phyloP scores from a whole-genome alignment of 2,113 vertebrate species.

The Eulacestoma nigropectus region DNA sequence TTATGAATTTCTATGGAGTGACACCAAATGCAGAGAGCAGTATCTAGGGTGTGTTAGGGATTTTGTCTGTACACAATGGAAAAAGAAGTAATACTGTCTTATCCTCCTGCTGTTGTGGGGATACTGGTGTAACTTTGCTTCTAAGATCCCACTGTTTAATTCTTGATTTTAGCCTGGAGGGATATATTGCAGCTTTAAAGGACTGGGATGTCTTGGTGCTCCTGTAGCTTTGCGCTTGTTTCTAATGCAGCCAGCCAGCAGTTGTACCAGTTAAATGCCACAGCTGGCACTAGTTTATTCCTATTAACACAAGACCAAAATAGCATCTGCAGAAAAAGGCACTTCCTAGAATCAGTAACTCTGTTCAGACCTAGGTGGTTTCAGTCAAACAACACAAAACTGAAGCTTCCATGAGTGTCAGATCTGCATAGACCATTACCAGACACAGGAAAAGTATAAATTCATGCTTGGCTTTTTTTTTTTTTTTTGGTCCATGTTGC shows the following conservation, averaged over 20 bases:
- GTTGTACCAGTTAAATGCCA: background rate
- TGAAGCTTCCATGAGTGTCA: background rate
- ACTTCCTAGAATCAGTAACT: background rate
- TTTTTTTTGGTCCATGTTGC: slow-evolving; percentile 21
- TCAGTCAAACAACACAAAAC: background rate
- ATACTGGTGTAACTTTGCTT: background rate
- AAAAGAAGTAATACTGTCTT: background rate
- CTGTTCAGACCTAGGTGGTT: background rate
- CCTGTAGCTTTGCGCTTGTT: background rate
- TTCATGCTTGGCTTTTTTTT: background rate
- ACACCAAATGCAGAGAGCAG: background rate
- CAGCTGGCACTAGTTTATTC: background rate
- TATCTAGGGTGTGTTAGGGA: background rate
- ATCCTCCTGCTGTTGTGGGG: background rate
- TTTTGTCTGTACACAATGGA: background rate
- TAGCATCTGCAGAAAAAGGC: background rate
- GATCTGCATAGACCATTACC: background rate
- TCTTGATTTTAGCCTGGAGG: background rate
- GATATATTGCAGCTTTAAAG: background rate
- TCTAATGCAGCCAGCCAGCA: background rate
- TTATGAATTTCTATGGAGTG: background rate
- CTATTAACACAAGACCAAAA: background rate
- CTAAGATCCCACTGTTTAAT: background rate
- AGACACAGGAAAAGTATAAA: background rate
- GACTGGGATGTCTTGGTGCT: background rate